phyloP scores from a whole-genome alignment of 2,797 vertebrate genomes.

The Hydrophis major region DNA sequence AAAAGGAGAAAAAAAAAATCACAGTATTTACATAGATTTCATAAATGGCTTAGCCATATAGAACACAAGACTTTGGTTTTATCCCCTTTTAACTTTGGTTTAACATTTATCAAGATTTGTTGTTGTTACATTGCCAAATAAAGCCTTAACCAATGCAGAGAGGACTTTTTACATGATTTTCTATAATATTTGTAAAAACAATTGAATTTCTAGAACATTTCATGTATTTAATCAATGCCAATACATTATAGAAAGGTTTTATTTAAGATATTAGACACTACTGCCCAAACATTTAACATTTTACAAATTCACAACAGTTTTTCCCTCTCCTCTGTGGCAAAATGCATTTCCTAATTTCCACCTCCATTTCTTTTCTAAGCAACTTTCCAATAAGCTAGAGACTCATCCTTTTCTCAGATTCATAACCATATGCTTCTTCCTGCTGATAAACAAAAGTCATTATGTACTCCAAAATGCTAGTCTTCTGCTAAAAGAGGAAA shows the following conservation, averaged over 20 bases:
- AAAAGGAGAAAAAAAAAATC: slow-evolving; percentile 67
- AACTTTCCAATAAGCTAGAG: slow-evolving; percentile 57
- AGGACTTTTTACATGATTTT: slow-evolving; percentile 69
- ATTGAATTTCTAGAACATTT: slow-evolving; percentile 73
- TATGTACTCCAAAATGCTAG: slow-evolving; percentile 51
- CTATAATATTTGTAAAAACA: slow-evolving; percentile 71
- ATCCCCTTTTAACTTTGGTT: slow-evolving; percentile 77
- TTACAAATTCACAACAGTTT: slow-evolving; percentile 76
- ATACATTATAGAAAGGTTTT: slow-evolving; percentile 77
- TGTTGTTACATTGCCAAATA: slow-evolving; percentile 69
- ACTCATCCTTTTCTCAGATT: slow-evolving; percentile 67
- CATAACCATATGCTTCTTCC: slow-evolving; percentile 63
- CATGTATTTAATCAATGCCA: slow-evolving; percentile 73
- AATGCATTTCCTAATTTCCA: slow-evolving; percentile 65
- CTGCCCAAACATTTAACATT: slow-evolving; percentile 71
- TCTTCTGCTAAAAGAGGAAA: slow-evolving; percentile 50
- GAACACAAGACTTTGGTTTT: slow-evolving; percentile 79
- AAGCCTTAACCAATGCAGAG: slow-evolving; percentile 73
- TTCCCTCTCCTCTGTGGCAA: slow-evolving; percentile 69
- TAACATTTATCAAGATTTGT: slow-evolving; percentile 72
- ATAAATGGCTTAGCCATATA: slow-evolving; percentile 77
- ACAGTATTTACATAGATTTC: slow-evolving; percentile 80
- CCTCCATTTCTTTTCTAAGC: slow-evolving; percentile 53
- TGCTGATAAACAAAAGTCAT: slow-evolving; percentile 52
- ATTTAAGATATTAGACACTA: slow-evolving; percentile 76